Evolutionary conservation across 2,113 vertebrate species (phyloP), one percentile per base, ranked within the genome.

Genomic region (Saccopteryx bilineata): DNA sequence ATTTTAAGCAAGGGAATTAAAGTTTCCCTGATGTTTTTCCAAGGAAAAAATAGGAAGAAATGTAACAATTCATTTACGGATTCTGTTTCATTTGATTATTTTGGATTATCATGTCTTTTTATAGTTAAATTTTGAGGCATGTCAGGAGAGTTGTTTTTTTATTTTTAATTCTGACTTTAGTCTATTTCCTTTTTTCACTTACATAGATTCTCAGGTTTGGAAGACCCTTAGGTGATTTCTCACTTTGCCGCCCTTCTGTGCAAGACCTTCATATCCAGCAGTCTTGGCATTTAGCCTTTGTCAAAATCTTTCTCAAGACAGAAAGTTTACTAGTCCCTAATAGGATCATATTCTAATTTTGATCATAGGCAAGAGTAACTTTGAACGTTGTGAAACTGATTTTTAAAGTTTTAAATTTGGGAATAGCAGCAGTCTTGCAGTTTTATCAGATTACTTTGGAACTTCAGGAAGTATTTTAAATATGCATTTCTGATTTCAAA

Each of bases 1-100:
- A 84, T 87, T 93, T 97, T 93, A 90, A 76, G 79, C 80, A 56
- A 91, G 65, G 63, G 21, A 86, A 94, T 93, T 93, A 91, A 95
- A 83, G n/a, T 92, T 93, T 85, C 14, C 54, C 23, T 88, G 18
- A 66, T 69, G 68, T 58, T 78, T 82, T 82, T 58, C 15, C 58
- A 50, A 79, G 86, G 78, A 79, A 79, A 89, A 86, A 63, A 23
- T 86, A 88, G 28, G 58, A 83, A 52, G 50, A 94, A 90, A 87
- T 84, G 7, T 81, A 68, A 8, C 8, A 68, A 69, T 87, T 93
- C 9, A 46, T 82, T 91, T 96, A 75, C 39, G 84, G 48, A 63
- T 68, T 85, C 4, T 94, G 14, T 58, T 96, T 95, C 28, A 74
- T 90, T 82, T 95, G 33, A 84, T 84, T 82, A 90, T 52, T 95